These are phyloP conservation scores for Agrilus cyanescens DNA, from an alignment of 2,888 invertebrate genomes.

Conservation along the genomic window DNA sequence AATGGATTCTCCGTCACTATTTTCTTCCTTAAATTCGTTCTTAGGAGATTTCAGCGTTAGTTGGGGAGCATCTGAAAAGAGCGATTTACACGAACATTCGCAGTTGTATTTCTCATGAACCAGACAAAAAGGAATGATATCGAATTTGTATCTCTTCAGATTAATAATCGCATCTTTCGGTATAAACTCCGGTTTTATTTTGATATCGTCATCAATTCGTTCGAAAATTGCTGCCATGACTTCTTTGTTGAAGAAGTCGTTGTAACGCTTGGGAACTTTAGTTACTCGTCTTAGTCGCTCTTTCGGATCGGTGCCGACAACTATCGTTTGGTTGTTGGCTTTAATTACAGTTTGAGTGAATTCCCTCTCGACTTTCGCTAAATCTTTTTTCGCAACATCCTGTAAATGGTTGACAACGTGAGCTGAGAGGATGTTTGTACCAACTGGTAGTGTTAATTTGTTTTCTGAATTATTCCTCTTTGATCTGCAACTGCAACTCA, in stretches of 20 bases:
- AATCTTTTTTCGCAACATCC: slow-evolving; percentile 39
- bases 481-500: slow-evolving; percentile 40
- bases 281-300: slow-evolving; percentile 43
- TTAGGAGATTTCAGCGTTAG: neutral
- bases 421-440: slow-evolving; percentile 26
- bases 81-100: slow-evolving; percentile 35
- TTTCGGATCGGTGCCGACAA: slow-evolving; percentile 43
- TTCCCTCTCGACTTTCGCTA: slow-evolving; percentile 58
- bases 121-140: slow-evolving; percentile 53
- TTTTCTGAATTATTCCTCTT: slow-evolving; percentile 15
- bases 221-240: neutral
- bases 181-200: slow-evolving; percentile 12
- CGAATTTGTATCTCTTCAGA: slow-evolving; percentile 23
- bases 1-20: no score
- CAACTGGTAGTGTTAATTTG: slow-evolving; percentile 23
- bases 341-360: slow-evolving; percentile 61
- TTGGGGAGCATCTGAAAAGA: neutral
- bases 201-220: slow-evolving; percentile 4
- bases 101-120: slow-evolving; percentile 54
- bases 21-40: neutral
- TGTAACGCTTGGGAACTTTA: slow-evolving; percentile 50
- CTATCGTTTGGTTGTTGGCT: slow-evolving; percentile 50
- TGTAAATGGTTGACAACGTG: slow-evolving; percentile 34
- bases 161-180: slow-evolving; percentile 8
- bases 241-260: slow-evolving; percentile 36